Conservation (phyloP, 2,113 vertebrate species). For the Irena cyanogastra region DNA sequence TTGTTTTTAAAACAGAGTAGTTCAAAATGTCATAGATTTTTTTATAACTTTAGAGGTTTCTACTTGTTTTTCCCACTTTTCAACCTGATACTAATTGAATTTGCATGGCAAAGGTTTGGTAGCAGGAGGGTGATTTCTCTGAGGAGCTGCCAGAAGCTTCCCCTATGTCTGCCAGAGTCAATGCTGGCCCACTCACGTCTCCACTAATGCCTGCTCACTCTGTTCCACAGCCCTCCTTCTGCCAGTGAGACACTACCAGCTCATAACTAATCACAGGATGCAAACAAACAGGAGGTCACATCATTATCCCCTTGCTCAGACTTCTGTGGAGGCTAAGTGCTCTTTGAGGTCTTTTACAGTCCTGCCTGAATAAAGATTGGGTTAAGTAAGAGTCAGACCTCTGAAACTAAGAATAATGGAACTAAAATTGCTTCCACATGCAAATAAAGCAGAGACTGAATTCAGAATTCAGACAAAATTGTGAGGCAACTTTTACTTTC, state of each 20-base stretch:
- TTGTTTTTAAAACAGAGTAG: neutral
- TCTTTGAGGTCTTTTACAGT: neutral
- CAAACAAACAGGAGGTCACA: neutral
- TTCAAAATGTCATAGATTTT: neutral
- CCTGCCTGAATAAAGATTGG: neutral
- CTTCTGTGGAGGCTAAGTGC: neutral
- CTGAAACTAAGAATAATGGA: neutral
- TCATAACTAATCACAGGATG: neutral
- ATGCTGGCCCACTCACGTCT: accelerated
- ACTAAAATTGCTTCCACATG: neutral
- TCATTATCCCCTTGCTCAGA: neutral
- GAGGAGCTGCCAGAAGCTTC: neutral
- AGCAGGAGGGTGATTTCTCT: neutral
- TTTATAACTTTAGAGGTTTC: neutral
- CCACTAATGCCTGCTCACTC: neutral
- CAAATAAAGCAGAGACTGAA: neutral
- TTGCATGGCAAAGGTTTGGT: neutral
- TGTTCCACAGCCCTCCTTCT: neutral
- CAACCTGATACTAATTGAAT: neutral
- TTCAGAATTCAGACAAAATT: neutral
- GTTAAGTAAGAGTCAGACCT: neutral
- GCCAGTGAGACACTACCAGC: neutral
- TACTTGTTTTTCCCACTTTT: neutral
- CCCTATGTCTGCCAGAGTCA: neutral
- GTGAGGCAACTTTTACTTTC: neutral